Evolutionary conservation across 2,113 vertebrate species (phyloP).

Genomic region (Scopus umbretta): DNA sequence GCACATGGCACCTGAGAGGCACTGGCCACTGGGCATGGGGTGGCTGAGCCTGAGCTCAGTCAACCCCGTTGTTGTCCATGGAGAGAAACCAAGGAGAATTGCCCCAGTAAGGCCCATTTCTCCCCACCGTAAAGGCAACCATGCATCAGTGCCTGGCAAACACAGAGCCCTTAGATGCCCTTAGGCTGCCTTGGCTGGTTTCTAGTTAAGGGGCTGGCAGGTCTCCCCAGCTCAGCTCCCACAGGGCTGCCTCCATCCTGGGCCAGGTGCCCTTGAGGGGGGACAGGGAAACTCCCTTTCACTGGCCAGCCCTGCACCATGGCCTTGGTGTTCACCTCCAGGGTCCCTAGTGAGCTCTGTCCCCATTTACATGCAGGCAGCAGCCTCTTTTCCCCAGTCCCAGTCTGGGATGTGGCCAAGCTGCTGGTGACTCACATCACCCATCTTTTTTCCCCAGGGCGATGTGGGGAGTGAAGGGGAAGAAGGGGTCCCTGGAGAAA

Average conservation of each 20-base stretch:
- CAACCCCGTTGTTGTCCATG: fast-evolving
- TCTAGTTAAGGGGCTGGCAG: not conserved
- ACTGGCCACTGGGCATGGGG: not conserved
- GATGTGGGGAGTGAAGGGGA: conserved; percentile 65
- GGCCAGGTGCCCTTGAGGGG: not conserved
- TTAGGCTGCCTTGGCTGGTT: not conserved
- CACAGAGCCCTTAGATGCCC: not conserved
- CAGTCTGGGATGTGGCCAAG: not conserved
- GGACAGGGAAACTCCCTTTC: not conserved
- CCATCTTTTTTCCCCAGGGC: conserved; percentile 66
- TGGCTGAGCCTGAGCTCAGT: not conserved
- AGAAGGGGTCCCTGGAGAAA: conserved; percentile 65
- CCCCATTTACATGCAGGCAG: not conserved
- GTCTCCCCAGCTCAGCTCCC: not conserved
- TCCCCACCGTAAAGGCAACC: not conserved
- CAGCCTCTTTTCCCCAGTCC: not conserved
- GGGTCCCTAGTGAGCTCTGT: not conserved
- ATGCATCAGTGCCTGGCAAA: not conserved
- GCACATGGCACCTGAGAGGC: not conserved
- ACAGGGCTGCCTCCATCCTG: not conserved
- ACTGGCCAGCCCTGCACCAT: not conserved
- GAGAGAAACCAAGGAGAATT: not conserved
- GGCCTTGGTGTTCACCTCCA: not conserved
- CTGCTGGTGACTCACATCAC: not conserved
- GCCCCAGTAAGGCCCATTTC: fast-evolving